Base-by-base conservation (phyloP, 2,113 vertebrate genomes). In the Corythoichthys intestinalis region DNA sequence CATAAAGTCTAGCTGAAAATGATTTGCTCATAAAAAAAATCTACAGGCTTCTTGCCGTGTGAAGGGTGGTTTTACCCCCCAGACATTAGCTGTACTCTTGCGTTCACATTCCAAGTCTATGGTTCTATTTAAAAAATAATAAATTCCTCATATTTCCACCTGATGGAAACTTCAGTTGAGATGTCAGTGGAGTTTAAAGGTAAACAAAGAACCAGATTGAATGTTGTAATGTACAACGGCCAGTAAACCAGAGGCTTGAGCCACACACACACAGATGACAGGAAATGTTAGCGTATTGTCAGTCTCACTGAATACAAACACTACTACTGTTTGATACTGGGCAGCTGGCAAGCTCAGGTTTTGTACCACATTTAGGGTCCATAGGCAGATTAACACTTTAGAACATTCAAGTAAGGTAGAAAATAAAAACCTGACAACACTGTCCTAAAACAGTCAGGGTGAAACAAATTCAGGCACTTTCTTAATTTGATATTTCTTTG, bases 381-480 rank as follows among this genome's bases (percentile, higher is more conserved):
- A 87, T 80, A 91, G 86, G 90, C 82, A 92, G 91, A 93, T 94
- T 94, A 94, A 87, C 78, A 88, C 91, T 91, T 91, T 86, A 44
- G 85, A 94, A 95, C 95, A 96, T 97, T 99, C 95, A 97, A 98
- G 95, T 98, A 95, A 95, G 93, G 91, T 93, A 91, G 94, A 94
- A 88, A 85, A 68, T 72, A 77, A 11, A 6, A 58, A 58, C 34
- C 56, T 13, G 2, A 58, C 56, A 91, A 94, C 86, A 93, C 93
- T 93, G 93, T 94, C 91, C 91, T 87, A 81, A 89, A 93, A 94
- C 93, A 94, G 94, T 93, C 90, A 85, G 93, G 93, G 92, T 93
- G 92, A 95, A 94, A 94, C 93, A 83, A 96, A 93, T 93, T 94
- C 94, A 98, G 97, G 97, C 97, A 99, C 97, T 99, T 99, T 95